phyloP scores from a whole-genome alignment of 1,140 invertebrate genomes.

The Anastrepha obliqua region DNA sequence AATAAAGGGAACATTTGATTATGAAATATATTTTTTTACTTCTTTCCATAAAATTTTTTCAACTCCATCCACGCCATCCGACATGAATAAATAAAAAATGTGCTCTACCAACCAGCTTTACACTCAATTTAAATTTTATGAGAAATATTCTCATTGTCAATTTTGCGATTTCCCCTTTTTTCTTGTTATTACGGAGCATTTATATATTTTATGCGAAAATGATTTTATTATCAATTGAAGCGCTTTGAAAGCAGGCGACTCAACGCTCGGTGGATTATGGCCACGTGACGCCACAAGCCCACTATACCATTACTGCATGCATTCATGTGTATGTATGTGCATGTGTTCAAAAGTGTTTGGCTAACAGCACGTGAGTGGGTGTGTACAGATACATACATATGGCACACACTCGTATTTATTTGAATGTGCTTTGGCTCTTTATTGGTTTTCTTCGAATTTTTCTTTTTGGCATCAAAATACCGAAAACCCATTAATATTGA shows the following conservation, averaged over 20 bases:
- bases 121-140: constrained; percentile 36
- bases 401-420: background rate
- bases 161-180: background rate
- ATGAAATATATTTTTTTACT: background rate
- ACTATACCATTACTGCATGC: background rate
- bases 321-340: background rate
- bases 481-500: constrained; percentile 22
- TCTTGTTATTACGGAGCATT: constrained; percentile 5
- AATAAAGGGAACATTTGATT: background rate
- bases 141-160: background rate
- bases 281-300: constrained; percentile 15
- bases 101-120: background rate
- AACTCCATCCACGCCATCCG: no score
- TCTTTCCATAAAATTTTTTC: background rate
- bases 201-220: constrained; percentile 16
- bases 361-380: background rate
- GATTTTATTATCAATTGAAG: constrained; percentile 39
- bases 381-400: background rate
- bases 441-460: background rate
- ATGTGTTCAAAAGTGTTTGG: background rate
- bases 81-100: background rate
- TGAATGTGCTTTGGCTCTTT: background rate
- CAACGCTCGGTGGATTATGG: background rate
- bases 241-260: background rate
- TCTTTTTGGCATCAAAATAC: background rate